Evolutionary conservation across 2,797 vertebrate species (phyloP).

Genomic region (Danio tinwini): DNA sequence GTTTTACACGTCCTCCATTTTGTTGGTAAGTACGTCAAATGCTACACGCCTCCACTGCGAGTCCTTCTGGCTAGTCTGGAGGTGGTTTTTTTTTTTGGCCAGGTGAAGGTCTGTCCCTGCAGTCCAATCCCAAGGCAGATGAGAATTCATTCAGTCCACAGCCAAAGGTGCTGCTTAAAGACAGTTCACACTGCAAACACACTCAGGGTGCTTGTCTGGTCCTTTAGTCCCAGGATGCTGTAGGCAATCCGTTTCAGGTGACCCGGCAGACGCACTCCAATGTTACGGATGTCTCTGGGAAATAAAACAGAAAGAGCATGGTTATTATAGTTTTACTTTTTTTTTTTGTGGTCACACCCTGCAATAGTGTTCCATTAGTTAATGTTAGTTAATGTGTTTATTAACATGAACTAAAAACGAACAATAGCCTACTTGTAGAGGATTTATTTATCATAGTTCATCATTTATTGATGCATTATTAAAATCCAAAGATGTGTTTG

Average conservation of each 20-base stretch:
- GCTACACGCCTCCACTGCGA: conserved; percentile 63
- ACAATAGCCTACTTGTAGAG: too few relatives aligned
- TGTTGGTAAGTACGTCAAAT: conserved; percentile 65
- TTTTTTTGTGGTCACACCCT: neutral
- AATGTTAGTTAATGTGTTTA: too few relatives aligned
- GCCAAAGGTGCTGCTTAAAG: conserved; percentile 51
- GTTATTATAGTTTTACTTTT: neutral
- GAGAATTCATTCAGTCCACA: conserved; percentile 67
- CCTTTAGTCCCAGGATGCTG: conserved; percentile 93
- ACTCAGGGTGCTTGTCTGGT: conserved; percentile 88
- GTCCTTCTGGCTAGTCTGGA: conserved; percentile 63
- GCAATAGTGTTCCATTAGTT: neutral
- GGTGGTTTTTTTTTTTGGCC: conserved; percentile 45
- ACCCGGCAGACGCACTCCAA: conserved; percentile 91
- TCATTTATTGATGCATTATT: too few relatives aligned
- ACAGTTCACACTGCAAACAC: conserved; percentile 82
- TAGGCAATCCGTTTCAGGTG: conserved; percentile 96
- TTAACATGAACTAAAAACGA: too few relatives aligned
- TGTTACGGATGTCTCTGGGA: conserved; percentile 89
- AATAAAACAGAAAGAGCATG: conserved; percentile 54
- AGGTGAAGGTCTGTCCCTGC: conserved; percentile 65
- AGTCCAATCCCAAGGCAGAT: conserved; percentile 66
- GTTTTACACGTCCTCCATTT: conserved; percentile 36
- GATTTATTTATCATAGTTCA: too few relatives aligned
- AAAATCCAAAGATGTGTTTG: too few relatives aligned